Base-by-base conservation (phyloP, 2,113 vertebrate genomes). In the Carettochelys insculpta region DNA sequence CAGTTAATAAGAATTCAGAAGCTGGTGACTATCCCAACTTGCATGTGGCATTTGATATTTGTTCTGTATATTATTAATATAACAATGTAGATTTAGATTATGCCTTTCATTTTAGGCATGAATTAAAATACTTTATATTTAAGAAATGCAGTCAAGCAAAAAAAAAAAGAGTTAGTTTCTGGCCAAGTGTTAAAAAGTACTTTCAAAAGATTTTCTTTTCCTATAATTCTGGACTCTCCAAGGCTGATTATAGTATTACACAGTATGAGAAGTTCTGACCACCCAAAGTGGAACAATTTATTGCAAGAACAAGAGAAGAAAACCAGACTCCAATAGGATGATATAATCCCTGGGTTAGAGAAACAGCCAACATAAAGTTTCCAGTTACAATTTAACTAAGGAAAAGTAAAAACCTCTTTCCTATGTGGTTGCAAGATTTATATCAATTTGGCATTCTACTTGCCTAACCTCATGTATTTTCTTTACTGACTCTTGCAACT, bases 401-500 rank as follows among this genome's bases (percentile, higher is more conserved):
- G 85, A 25, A 84, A 90, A 91, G 58, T 80, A 53, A 61, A 73
- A 78, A 12, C 54, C 22, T 89, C 8, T 90, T 88, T 73, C 53
- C 51, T 94, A 2, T 4, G 47, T 89, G 83, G 38, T 48, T 54
- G 47, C 87, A 45, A 81, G 27, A 92, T 85, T 92, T 86, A 82
- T 73, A 81, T 16, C 47, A 68, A 47, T 93, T 94, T 92, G 78
- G 43, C 34, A 87, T 88, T 86, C 41, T 53, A 34, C 73, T 20
- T 61, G 51, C 58, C 85, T 82, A 85, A 52, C 6, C 50, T 89
- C 16, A 7, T 81, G 16, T 10, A 52, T 88, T 96, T 71, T 87
- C 14, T 91, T 95, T 94, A 48, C 73, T 91, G 88, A 89, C n/a
- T 92, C 12, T 27, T 91, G 11, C 61, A 88, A 24, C 75, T 88